Percentiles rank a stretch among this genome's conserved stretches.
Evolutionary conservation across 2,888 invertebrate genomes (phyloP).

Genomic region (Andrena minutula): DNA sequence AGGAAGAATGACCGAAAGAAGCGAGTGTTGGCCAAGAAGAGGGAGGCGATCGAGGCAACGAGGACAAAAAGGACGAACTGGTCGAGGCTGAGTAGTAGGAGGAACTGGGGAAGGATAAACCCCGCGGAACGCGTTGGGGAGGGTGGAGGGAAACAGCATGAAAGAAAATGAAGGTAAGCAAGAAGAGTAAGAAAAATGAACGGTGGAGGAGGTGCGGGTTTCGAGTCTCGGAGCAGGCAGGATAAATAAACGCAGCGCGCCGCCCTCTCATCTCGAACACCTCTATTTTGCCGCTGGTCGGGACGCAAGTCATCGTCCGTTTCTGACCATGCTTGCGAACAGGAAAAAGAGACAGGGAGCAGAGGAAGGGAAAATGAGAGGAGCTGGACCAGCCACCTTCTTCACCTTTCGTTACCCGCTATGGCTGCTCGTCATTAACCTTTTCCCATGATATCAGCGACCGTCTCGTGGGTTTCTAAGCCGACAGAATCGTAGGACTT

Average conservation of each 20-base stretch:
- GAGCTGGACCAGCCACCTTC: slow-evolving; percentile 41
- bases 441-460: slow-evolving; percentile 47
- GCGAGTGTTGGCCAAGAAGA: neutral
- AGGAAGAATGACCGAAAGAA: neutral
- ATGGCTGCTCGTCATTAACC: slow-evolving; percentile 66
- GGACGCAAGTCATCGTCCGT: slow-evolving; percentile 76
- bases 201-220: slow-evolving; percentile 30
- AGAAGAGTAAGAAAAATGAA: slow-evolving; percentile 21
- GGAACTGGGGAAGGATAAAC: slow-evolving; percentile 47
- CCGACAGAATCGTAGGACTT: neutral
- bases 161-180: slow-evolving; percentile 30
- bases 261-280: slow-evolving; percentile 84
- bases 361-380: slow-evolving; percentile 6
- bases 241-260: slow-evolving; percentile 83
- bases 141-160: slow-evolving; percentile 27
- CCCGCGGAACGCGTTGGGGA: slow-evolving; percentile 21
- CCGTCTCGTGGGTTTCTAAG: neutral
- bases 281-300: slow-evolving; percentile 80
- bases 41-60: neutral
- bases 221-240: slow-evolving; percentile 77
- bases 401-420: slow-evolving; percentile 48
- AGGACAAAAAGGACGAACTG: slow-evolving; percentile 16
- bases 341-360: slow-evolving; percentile 1
- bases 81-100: slow-evolving; percentile 41
- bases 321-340: slow-evolving; percentile 47